Base-by-base conservation (phyloP, 2,888 invertebrate genomes). In the Hedya salicella region DNA sequence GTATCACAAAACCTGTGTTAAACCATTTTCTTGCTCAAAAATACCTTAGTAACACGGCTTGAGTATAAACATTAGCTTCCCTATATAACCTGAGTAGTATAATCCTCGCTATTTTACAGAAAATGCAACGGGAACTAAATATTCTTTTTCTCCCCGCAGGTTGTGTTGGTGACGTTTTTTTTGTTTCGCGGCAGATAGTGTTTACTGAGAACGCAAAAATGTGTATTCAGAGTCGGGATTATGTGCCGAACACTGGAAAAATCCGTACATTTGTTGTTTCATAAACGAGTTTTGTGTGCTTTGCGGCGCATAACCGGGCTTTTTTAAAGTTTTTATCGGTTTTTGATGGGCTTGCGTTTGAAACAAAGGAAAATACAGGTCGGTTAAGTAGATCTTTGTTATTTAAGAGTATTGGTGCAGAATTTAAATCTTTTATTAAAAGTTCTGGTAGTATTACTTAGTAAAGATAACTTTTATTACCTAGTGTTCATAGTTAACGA, bases 211-310 rank as follows among this genome's bases (percentile, higher is more conserved):
- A 19, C 53, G 39, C 17, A 36, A 53, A 36, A 16, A 32, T 53
- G 17, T 36, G 8, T 42, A 40, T 25, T 42, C 16, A 17, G 50
- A 25, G 50, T 30, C 17, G n/a, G 50, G 25, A 49, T 40, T 42
- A 50, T n/a, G 39, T n/a, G 21, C 30, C 16, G 50, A 50, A 32
- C 40, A 11, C 25, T 30, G 40, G 30, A 25, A 17, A 40, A 17
- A 39, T 53, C 53, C 6, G 53, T 36, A 19, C 53, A 39, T 42
- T 42, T 61, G 50, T 36, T 40, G 49, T 50, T 42, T 61, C 49
- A 36, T 36, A 52, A 19, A 36, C 13, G n/a, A 13, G 17, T 36
- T 17, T 36, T 13, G 17, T 36, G 11, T 16, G 17, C 32, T 52
- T 36, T 16, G 32, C 5, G 50, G 32, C 32, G 13, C 16, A 11